Evolutionary conservation across 2,888 invertebrate genomes (phyloP).

Genomic region (Tuberolachnus salignus): DNA sequence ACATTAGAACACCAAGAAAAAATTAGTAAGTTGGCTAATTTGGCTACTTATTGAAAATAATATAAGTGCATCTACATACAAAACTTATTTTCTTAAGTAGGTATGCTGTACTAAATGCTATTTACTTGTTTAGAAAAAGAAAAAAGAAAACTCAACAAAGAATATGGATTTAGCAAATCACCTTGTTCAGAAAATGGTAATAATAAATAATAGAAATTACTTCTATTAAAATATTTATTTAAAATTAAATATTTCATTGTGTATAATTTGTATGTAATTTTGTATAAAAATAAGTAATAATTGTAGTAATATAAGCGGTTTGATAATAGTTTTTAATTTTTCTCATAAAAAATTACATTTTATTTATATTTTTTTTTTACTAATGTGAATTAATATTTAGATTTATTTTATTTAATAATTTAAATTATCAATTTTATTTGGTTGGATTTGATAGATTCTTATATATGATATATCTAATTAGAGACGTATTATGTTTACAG

Average conservation of each 20-base stretch:
- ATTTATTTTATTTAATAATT: no score
- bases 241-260: background rate
- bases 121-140: slow-evolving; percentile 32
- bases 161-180: slow-evolving; percentile 32
- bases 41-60: background rate
- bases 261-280: background rate
- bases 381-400: no score
- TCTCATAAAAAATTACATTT: no score
- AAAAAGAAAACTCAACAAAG: slow-evolving; percentile 29
- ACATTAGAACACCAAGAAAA: slow-evolving; percentile 45
- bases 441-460: background rate
- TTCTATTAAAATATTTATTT: background rate
- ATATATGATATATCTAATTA: background rate
- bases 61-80: background rate
- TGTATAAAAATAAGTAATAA: no score
- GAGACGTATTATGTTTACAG: background rate
- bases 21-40: slow-evolving; percentile 17
- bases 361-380: no score
- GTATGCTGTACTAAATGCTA: no score
- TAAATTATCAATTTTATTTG: background rate
- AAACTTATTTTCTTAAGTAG: no score
- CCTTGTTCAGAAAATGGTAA: slow-evolving; percentile 33
- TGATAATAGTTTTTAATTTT: no score
- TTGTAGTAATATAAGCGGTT: no score
- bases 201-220: background rate